These are phyloP conservation scores for Chromis chromis DNA, from an alignment of 2,797 vertebrate species.

Conservation along the genomic window DNA sequence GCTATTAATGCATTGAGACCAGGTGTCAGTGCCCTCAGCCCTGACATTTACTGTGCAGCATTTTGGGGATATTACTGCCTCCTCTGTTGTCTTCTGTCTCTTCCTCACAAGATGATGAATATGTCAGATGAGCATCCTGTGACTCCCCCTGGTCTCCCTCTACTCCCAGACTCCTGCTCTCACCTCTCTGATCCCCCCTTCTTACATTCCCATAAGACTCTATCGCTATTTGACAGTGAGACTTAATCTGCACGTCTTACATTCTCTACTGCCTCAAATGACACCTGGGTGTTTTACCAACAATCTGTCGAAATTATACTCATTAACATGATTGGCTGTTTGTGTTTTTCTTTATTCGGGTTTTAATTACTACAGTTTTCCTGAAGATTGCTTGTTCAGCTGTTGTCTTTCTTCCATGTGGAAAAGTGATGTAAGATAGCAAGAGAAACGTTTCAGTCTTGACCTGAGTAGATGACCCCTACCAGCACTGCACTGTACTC, in stretches of 20 bases:
- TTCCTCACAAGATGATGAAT: not conserved
- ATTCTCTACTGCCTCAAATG: not conserved
- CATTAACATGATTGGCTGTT: too few species aligned
- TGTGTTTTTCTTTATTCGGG: too few species aligned
- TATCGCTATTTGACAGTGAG: not conserved
- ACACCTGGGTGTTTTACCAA: not conserved
- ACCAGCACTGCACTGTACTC: not conserved
- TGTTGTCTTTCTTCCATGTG: too few species aligned
- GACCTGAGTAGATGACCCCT: too few species aligned
- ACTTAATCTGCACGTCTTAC: not conserved
- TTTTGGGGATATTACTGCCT: not conserved
- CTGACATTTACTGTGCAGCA: constrained; percentile 9
- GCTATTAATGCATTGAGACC: constrained; percentile 20
- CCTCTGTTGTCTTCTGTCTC: constrained; percentile 11
- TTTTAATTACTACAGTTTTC: too few species aligned
- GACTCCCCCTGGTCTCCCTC: not conserved
- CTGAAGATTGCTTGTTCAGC: too few species aligned
- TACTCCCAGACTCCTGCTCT: constrained; percentile 2
- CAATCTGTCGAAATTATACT: too few species aligned
- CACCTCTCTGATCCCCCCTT: not conserved
- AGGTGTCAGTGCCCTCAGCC: constrained; percentile 17
- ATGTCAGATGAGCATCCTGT: constrained; percentile 5
- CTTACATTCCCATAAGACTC: not conserved
- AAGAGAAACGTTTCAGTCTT: too few species aligned
- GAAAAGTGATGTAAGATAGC: too few species aligned